Evolutionary conservation across 2,113 vertebrate genomes (phyloP).

Genomic region (Perca fluviatilis): DNA sequence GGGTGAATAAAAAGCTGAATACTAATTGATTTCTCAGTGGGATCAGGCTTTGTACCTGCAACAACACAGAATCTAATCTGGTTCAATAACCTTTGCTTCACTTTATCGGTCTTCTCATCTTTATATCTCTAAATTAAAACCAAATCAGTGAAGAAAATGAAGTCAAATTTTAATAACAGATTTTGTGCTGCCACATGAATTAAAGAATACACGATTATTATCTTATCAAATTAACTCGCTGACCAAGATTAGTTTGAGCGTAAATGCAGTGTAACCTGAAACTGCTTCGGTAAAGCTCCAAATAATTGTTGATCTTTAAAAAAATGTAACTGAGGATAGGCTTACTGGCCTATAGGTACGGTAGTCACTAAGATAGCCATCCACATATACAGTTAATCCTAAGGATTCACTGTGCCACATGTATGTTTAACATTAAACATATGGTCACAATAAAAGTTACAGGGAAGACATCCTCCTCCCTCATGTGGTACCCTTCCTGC

Average conservation of each 20-base stretch:
- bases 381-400: too few species aligned
- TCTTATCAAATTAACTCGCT: constrained; percentile 28
- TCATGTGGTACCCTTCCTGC: too few species aligned
- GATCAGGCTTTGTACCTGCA: constrained; percentile 43
- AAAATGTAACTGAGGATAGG: too few species aligned
- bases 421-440: too few species aligned
- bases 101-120: constrained; percentile 32
- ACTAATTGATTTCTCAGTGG: constrained; percentile 57
- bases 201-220: constrained; percentile 20
- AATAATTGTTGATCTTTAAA: too few species aligned
- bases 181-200: constrained; percentile 2
- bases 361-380: too few species aligned
- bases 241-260: constrained; percentile 29
- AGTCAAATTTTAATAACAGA: constrained; percentile 10
- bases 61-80: constrained; percentile 25
- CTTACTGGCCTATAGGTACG: too few species aligned
- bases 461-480: too few species aligned
- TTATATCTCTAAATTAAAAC: constrained; percentile 42
- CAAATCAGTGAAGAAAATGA: constrained; percentile 8
- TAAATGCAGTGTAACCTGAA: constrained; percentile 9
- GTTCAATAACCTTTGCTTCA: constrained; percentile 53
- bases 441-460: too few species aligned
- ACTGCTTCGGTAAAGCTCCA: background rate
- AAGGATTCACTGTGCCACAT: too few species aligned
- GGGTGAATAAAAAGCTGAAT: constrained; percentile 60